Conservation (phyloP, 53 echinoderm and acorn worm species). For the Stichopus horrens region DNA sequence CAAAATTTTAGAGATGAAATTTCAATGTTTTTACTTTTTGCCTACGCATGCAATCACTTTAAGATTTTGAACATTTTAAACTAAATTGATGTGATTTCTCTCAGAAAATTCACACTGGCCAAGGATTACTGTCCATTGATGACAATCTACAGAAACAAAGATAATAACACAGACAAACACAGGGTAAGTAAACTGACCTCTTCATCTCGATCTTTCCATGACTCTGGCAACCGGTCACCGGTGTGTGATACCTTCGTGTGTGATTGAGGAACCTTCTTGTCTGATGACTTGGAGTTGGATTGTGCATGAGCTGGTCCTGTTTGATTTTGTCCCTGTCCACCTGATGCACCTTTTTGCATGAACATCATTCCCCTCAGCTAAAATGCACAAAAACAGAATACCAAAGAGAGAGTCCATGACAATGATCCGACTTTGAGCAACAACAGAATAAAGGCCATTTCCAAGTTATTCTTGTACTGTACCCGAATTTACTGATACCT, state of each 20-base stretch:
- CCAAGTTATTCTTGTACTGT: too few relatives aligned
- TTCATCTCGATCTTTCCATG: constrained; percentile 77
- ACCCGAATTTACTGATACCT: too few relatives aligned
- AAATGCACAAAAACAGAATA: neutral
- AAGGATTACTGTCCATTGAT: too few relatives aligned
- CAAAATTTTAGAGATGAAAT: too few relatives aligned
- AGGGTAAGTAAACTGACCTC: constrained; percentile 51
- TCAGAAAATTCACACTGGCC: too few relatives aligned
- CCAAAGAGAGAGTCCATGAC: neutral
- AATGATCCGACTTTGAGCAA: too few relatives aligned
- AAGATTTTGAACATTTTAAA: too few relatives aligned
- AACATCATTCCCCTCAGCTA: constrained; percentile 32
- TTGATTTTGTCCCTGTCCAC: constrained; percentile 6
- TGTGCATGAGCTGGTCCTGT: neutral
- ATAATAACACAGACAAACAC: neutral
- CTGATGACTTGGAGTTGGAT: neutral
- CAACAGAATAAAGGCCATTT: too few relatives aligned
- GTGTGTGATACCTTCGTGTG: constrained; percentile 12
- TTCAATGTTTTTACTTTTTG: too few relatives aligned
- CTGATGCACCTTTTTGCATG: neutral
- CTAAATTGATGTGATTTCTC: too few relatives aligned
- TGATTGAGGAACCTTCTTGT: neutral
- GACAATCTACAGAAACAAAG: too few relatives aligned
- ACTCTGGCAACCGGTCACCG: constrained; percentile 62
- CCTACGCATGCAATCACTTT: too few relatives aligned